These are phyloP conservation scores for Penaeus chinensis DNA, from an alignment of 1,140 invertebrate genomes.

Conservation along the genomic window DNA sequence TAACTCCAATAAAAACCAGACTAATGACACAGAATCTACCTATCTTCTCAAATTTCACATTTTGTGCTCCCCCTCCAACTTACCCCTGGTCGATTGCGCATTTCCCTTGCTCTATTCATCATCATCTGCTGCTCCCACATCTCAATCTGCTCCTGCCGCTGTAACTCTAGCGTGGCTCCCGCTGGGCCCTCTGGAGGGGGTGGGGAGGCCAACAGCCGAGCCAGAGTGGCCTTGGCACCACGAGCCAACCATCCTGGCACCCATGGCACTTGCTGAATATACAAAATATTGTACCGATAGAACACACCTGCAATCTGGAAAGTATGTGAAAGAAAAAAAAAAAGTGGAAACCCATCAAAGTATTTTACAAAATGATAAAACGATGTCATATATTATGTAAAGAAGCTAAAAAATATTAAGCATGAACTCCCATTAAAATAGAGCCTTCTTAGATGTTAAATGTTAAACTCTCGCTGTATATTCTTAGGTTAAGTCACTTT, in stretches of 20 bases:
- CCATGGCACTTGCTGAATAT: conserved; percentile 68
- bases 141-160: conserved; percentile 72
- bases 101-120: conserved; percentile 61
- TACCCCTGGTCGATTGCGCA: conserved; percentile 63
- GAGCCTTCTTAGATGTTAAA: no score
- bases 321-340: conserved; percentile 40
- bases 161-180: conserved; percentile 73
- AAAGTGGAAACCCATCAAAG: neutral
- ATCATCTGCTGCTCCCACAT: conserved; percentile 72
- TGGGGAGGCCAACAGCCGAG: conserved; percentile 69
- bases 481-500: no score
- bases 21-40: no score
- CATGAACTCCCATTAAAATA: neutral
- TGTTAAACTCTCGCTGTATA: no score
- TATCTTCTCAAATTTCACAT: conserved; percentile 36
- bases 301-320: conserved; percentile 71
- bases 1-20: no score
- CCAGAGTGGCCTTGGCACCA: conserved; percentile 67
- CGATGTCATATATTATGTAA: neutral
- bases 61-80: conserved; percentile 53
- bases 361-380: conserved; percentile 16
- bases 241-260: conserved; percentile 70
- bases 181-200: conserved; percentile 69
- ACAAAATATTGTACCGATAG: conserved; percentile 70
- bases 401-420: neutral